Percentiles rank a stretch among this genome's conserved stretches.
Evolutionary conservation across 2,113 vertebrate species (phyloP).

Genomic region (Cyanoramphus novaezelandiae): DNA sequence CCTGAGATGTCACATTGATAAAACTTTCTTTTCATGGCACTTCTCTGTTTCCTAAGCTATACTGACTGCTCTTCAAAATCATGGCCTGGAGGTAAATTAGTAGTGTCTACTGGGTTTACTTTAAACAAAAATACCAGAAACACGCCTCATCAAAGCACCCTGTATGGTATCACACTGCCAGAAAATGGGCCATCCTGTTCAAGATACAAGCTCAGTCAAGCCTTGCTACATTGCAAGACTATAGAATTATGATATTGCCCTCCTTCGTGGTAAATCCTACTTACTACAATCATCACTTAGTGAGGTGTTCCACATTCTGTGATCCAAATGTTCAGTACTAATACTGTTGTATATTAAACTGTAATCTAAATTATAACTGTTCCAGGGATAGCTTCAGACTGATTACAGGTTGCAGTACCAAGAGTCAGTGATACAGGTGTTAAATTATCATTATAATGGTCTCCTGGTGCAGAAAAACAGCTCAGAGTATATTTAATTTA

Average conservation of each 20-base stretch:
- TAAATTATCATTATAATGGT: conserved; percentile 71
- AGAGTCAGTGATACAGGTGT: conserved; percentile 67
- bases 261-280: not conserved
- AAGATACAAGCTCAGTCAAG: not conserved
- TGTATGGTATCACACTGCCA: not conserved
- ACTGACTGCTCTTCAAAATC: conserved; percentile 47
- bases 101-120: not conserved
- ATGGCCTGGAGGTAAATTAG: conserved; percentile 1
- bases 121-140: not conserved
- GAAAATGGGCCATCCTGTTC: not conserved
- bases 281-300: not conserved
- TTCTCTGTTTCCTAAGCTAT: conserved; percentile 23
- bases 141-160: not conserved
- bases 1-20: conserved; percentile 55
- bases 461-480: conserved; percentile 19
- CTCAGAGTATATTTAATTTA: conserved; percentile 33
- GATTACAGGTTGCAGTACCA: conserved; percentile 66
- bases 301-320: conserved; percentile 39
- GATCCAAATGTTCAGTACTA: conserved; percentile 42
- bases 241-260: not conserved
- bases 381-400: conserved; percentile 63
- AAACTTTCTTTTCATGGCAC: not conserved
- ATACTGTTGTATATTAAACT: conserved; percentile 52
- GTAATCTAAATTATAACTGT: conserved; percentile 73
- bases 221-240: not conserved